A percentile compares a stretch with the other conserved stretches of the same genome.
Evolutionary conservation across 1,140 invertebrate genomes (phyloP).

Genomic region (Drosophila neocordata): DNA sequence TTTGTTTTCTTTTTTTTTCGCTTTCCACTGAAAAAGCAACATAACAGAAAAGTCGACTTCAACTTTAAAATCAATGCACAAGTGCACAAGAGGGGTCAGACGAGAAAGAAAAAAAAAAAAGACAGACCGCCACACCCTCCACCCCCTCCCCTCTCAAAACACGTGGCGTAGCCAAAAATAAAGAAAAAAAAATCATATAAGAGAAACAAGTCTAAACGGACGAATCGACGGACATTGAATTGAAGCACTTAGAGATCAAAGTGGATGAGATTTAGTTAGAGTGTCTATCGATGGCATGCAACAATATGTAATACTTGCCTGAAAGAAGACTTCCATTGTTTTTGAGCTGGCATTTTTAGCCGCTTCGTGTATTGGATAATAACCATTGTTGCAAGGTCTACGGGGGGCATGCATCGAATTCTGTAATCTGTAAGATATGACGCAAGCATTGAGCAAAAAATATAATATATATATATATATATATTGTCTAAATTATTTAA

Average conservation of each 20-base stretch:
- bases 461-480: conserved; percentile 22
- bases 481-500: no score
- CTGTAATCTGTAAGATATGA: conserved; percentile 86
- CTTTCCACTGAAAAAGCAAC: neutral
- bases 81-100: conserved; percentile 38
- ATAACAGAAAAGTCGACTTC: conserved; percentile 26
- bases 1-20: neutral
- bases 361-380: conserved; percentile 94
- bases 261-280: neutral
- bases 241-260: conserved; percentile 1
- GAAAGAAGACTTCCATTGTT: conserved; percentile 90
- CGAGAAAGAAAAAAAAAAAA: neutral
- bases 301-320: conserved; percentile 74
- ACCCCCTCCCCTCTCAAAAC: no score
- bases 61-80: conserved; percentile 15
- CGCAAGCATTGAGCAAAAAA: conserved; percentile 13
- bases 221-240: neutral
- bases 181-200: no score
- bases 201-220: no score
- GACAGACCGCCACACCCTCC: no score
- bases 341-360: conserved; percentile 93
- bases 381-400: conserved; percentile 91
- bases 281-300: neutral
- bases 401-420: conserved; percentile 88
- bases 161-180: no score